These are phyloP conservation scores for Oryzias curvinotus DNA, from an alignment of 2,113 vertebrate species.

Conservation along the genomic window DNA sequence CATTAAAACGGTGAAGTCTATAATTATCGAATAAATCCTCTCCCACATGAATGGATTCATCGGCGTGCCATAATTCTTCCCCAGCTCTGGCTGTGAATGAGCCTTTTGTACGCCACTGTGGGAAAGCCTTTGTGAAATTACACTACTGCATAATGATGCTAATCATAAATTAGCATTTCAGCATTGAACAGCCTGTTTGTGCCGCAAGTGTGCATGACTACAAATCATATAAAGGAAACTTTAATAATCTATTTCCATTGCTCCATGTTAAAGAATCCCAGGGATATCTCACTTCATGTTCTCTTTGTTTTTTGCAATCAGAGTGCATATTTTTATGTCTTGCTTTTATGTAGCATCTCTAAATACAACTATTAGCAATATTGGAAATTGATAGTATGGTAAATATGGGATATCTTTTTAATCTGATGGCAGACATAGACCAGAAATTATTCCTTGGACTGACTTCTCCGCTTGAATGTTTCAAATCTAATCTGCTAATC, in stretches of 20 bases:
- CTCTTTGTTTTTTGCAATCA: constrained; percentile 1
- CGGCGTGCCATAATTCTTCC: constrained; percentile 70
- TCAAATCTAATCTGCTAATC: constrained; percentile 2
- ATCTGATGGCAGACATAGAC: too few species aligned
- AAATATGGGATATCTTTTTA: too few species aligned
- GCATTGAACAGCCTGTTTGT: constrained; percentile 60
- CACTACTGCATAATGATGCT: constrained; percentile 73
- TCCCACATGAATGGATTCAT: constrained; percentile 70
- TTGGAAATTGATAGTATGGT: too few species aligned
- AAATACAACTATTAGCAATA: too few species aligned
- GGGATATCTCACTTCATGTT: background rate
- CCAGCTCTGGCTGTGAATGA: constrained; percentile 70
- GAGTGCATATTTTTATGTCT: background rate
- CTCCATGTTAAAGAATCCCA: constrained; percentile 6
- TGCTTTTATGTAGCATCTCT: too few species aligned
- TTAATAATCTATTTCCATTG: constrained; percentile 31
- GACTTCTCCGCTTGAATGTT: constrained; percentile 24
- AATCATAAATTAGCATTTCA: constrained; percentile 79
- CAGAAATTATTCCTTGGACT: constrained; percentile 22
- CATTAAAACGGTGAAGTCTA: constrained; percentile 76
- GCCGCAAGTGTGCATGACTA: constrained; percentile 25
- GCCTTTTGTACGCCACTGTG: constrained; percentile 72
- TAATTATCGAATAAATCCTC: constrained; percentile 80
- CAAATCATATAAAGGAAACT: constrained; percentile 32
- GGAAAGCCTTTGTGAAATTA: constrained; percentile 77